Evolutionary conservation across 2,113 vertebrate genomes (phyloP).

Genomic region (Riparia riparia): DNA sequence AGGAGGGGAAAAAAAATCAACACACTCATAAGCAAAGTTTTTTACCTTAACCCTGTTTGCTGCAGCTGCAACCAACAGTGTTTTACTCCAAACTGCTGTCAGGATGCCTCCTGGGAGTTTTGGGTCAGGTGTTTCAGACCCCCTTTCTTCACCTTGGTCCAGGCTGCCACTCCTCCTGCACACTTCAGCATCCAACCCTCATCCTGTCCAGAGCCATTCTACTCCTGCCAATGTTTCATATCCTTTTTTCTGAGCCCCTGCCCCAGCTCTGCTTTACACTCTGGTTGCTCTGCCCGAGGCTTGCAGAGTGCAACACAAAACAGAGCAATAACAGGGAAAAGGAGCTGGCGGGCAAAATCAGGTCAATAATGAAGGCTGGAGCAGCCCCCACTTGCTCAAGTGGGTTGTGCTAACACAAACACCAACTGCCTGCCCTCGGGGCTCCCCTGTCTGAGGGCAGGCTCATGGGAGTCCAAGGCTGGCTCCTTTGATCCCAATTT

Average conservation of each 20-base stretch:
- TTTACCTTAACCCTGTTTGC: neutral
- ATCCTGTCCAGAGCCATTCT: neutral
- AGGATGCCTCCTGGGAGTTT: neutral
- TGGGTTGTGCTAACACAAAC: neutral
- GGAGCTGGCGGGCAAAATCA: neutral
- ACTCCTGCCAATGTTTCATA: accelerated
- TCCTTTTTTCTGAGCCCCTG: neutral
- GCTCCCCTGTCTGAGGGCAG: neutral
- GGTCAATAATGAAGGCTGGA: slow-evolving; percentile 3
- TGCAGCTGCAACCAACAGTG: neutral
- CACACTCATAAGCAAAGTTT: neutral
- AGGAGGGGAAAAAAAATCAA: neutral
- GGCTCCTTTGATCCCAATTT: slow-evolving; percentile 49
- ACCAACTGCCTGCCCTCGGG: slow-evolving; percentile 45
- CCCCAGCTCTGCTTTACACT: neutral
- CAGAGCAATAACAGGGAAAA: neutral
- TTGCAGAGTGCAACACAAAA: neutral
- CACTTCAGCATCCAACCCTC: neutral
- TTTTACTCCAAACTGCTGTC: neutral
- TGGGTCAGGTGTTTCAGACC: neutral
- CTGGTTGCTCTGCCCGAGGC: neutral
- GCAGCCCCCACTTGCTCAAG: neutral
- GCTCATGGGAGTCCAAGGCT: neutral
- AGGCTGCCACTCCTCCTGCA: neutral
- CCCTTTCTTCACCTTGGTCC: neutral